Evolutionary conservation across 2,888 invertebrate species (phyloP), one percentile per base, ranked within the genome.

Genomic region (Pseudococcus longispinus): DNA sequence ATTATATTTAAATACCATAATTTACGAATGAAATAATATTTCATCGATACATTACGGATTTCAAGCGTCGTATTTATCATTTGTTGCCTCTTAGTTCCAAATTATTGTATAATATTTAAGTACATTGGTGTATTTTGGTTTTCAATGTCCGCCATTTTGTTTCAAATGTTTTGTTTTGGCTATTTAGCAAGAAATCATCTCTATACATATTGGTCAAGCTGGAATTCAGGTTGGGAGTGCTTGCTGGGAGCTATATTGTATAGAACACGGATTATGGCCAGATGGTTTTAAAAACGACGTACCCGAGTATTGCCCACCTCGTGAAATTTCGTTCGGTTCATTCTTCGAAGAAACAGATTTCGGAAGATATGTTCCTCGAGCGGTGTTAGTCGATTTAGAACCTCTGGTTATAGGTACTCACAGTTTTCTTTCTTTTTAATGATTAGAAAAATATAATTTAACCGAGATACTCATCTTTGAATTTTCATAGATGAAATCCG

Each of bases 201-300:
- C 86, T 15, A 86, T 86, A 46, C 86, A 86, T 77, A 86, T 86
- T 32, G 86, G 86, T 32, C 86, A 86, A 80, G 86, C 86, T 86
- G 86, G 86, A 86, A 86, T 86, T 86, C 86, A 86, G 55, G 77
- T 86, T 80, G 86, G 86, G 29, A 86, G 32, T 32, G 86, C 86
- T 77, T 86, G 86, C 55, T 86, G 86, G 86, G 86, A 86, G 86
- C 80, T 86, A 23, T 86, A 32, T 51, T 86, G 86, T 20, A 86
- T 86, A 86, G 86, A 86, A 37, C 86, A 86, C 32, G 86, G 86
- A 23, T 77, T 86, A 86, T 86, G 86, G 86, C 86, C 86, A 20
- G 86, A 86, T 77, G 86, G 86, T 32, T 86, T 86, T 46, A 86
- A 86, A 77, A 32, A 74, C 37, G 80, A 86, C 26, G 44, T 32